These are phyloP conservation scores for Patiria miniata DNA, from an alignment of 35 echinoderm and acorn worm species.

Conservation along the genomic window DNA sequence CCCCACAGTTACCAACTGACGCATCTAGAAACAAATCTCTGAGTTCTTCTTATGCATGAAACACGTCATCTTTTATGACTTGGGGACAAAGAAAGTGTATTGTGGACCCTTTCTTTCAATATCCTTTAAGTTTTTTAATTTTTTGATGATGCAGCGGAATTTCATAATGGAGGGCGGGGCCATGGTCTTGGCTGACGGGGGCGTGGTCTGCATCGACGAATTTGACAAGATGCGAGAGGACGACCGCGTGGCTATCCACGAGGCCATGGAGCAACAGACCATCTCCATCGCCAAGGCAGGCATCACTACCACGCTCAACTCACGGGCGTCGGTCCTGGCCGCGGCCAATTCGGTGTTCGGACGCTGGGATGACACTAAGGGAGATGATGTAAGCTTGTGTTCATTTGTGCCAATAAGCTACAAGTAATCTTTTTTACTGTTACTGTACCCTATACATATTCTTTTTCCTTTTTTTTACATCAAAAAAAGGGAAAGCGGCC, in stretches of 20 bases:
- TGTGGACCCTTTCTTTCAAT: too few species aligned
- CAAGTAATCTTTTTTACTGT: background rate
- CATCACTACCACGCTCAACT: conserved; percentile 96
- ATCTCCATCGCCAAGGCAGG: conserved; percentile 99
- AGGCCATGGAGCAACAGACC: conserved; percentile 98
- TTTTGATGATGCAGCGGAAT: conserved; percentile 64
- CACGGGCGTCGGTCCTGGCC: conserved; percentile 86
- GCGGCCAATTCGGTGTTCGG: conserved; percentile 99
- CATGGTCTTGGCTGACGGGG: conserved; percentile 97
- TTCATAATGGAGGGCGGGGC: conserved; percentile 99
- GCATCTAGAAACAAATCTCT: too few species aligned
- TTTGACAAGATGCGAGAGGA: conserved; percentile 99
- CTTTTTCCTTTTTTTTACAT: background rate
- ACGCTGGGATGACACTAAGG: conserved; percentile 98
- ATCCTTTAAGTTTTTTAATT: too few species aligned
- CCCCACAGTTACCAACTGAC: too few species aligned
- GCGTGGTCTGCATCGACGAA: conserved; percentile 95
- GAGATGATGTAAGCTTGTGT: conserved; percentile 80
- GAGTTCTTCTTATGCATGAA: too few species aligned
- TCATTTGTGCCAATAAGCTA: background rate
- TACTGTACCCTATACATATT: background rate
- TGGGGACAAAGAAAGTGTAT: too few species aligned
- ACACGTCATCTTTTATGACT: too few species aligned
- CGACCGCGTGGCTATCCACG: conserved; percentile 91
- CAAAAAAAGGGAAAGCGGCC: background rate